A percentile compares a stretch with the other conserved stretches of the same genome.
phyloP scores from a whole-genome alignment of 2,113 vertebrate species.

The Herpetotheres cachinnans region DNA sequence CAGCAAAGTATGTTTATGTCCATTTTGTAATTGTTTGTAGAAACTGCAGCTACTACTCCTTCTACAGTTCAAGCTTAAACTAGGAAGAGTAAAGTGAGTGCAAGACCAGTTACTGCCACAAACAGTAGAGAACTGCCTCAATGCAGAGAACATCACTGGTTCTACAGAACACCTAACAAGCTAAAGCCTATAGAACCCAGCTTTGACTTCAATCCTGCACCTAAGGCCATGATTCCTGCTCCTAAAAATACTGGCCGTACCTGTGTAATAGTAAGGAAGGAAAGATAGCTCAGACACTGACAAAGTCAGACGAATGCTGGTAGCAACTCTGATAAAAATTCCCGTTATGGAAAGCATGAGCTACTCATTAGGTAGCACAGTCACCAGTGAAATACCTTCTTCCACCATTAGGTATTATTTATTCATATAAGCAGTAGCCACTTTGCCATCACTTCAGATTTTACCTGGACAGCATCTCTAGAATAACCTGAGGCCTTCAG shows the following conservation, averaged over 20 bases:
- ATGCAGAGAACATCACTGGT: neutral
- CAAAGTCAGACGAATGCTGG: neutral
- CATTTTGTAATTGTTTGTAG: neutral
- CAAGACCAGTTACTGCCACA: neutral
- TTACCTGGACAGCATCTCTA: neutral
- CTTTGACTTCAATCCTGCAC: neutral
- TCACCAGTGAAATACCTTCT: neutral
- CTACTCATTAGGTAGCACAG: neutral
- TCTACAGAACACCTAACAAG: neutral
- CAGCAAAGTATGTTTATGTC: neutral
- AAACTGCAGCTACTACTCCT: neutral
- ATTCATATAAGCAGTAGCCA: neutral
- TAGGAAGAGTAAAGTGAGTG: neutral
- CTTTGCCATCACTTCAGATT: neutral
- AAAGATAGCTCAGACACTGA: neutral
- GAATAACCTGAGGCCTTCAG: neutral
- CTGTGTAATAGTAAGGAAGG: neutral
- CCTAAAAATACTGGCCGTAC: neutral
- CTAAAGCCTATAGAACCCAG: neutral
- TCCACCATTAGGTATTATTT: neutral
- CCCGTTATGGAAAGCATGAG: neutral
- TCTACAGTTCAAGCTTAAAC: neutral
- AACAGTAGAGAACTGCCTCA: neutral
- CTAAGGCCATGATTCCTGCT: neutral
- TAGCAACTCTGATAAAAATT: neutral